These are phyloP conservation scores for Lampris incognitus DNA, from an alignment of 2,113 vertebrate species.

Conservation along the genomic window DNA sequence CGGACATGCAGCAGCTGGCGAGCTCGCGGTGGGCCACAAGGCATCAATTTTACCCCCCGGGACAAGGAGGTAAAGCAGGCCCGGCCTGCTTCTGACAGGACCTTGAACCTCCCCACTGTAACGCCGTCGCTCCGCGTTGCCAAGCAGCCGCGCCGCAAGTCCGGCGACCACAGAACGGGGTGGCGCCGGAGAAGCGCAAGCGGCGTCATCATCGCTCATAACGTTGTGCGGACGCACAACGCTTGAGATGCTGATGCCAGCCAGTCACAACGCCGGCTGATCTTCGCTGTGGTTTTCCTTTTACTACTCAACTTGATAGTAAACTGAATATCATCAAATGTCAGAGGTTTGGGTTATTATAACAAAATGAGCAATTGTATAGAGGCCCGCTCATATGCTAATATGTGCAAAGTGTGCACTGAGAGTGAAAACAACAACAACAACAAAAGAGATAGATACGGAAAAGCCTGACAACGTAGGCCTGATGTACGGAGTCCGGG, in stretches of 20 bases:
- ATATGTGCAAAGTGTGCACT: background rate
- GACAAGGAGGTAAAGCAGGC: conserved; percentile 63
- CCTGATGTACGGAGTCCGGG: too few relatives aligned
- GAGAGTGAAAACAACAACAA: conserved; percentile 17
- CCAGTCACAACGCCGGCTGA: background rate
- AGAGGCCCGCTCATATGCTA: background rate
- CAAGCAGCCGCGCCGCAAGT: conserved; percentile 35
- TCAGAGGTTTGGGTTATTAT: background rate
- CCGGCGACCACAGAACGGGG: background rate
- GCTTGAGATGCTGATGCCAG: too few relatives aligned
- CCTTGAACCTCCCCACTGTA: conserved; percentile 65
- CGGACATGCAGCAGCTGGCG: conserved; percentile 80
- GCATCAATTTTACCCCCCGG: conserved; percentile 75
- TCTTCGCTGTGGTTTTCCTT: background rate
- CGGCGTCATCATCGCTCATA: conserved; percentile 1
- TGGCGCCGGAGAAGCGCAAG: conserved; percentile 1
- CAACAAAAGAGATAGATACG: conserved; percentile 16
- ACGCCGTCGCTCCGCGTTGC: conserved; percentile 40
- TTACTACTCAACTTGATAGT: background rate
- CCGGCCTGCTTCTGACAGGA: conserved; percentile 54
- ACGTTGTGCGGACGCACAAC: too few relatives aligned
- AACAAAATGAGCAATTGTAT: background rate
- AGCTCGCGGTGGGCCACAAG: conserved; percentile 63
- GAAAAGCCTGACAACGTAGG: background rate
- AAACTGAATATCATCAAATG: background rate